A percentile compares a stretch with the other conserved stretches of the same genome.
These are phyloP conservation scores for Drosophila histrio DNA, from an alignment of 2,888 invertebrate genomes.

Conservation along the genomic window DNA sequence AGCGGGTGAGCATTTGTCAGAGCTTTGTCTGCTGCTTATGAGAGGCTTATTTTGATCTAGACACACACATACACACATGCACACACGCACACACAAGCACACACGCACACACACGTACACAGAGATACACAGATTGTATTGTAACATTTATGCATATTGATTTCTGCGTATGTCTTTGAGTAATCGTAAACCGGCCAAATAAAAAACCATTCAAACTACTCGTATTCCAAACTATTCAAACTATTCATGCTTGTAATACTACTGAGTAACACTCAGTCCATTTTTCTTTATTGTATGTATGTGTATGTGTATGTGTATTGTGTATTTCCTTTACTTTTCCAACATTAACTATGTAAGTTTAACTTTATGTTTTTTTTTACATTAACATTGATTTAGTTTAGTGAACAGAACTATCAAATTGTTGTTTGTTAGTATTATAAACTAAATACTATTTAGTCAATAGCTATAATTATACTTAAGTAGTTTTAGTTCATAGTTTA, in stretches of 20 bases:
- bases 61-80: constrained; percentile 16
- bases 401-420: background rate
- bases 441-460: background rate
- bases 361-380: background rate
- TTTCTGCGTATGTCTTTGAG: constrained; percentile 73
- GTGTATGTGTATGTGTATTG: constrained; percentile 33
- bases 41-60: constrained; percentile 27
- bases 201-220: constrained; percentile 11
- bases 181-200: constrained; percentile 35
- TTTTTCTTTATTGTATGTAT: constrained; percentile 12
- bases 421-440: background rate
- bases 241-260: constrained; percentile 34
- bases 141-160: constrained; percentile 57
- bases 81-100: constrained; percentile 13
- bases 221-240: constrained; percentile 26
- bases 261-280: constrained; percentile 1
- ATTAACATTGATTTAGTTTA: constrained; percentile 2
- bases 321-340: constrained; percentile 14
- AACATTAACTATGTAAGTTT: background rate
- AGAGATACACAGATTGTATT: constrained; percentile 12
- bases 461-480: background rate
- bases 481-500: constrained; percentile 14
- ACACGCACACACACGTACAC: constrained; percentile 11
- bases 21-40: background rate
- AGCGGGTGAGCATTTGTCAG: constrained; percentile 70